Evolutionary conservation across 2,888 invertebrate genomes (phyloP).

Genomic region (Tenodera sinensis): DNA sequence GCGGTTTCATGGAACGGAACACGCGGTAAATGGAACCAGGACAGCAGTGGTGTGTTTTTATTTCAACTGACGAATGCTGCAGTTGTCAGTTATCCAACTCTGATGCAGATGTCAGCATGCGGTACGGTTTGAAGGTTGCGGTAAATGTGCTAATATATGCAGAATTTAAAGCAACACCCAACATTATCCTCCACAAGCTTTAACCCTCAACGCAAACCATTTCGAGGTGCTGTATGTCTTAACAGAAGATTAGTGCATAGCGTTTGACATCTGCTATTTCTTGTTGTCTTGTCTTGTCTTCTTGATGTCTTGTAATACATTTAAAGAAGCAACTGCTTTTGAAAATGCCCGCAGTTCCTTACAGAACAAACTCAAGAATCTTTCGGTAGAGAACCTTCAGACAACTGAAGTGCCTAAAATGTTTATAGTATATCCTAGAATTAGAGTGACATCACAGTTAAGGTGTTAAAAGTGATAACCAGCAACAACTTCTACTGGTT

Average conservation of each 20-base stretch:
- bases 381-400: too few species aligned
- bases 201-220: background rate
- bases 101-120: background rate
- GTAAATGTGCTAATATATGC: background rate
- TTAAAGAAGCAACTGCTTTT: too few species aligned
- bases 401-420: too few species aligned
- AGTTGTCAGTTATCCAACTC: background rate
- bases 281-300: too few species aligned
- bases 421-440: too few species aligned
- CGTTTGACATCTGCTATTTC: background rate
- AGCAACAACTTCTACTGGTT: too few species aligned
- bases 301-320: too few species aligned
- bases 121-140: background rate
- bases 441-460: too few species aligned
- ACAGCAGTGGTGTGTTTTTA: background rate
- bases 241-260: background rate
- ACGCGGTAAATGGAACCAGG: background rate
- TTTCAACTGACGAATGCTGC: background rate
- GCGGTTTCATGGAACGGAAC: background rate
- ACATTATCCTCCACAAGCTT: too few species aligned
- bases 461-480: too few species aligned
- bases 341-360: too few species aligned
- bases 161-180: background rate
- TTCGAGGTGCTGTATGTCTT: background rate
- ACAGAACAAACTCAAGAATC: too few species aligned